phyloP scores from a whole-genome alignment of 2,113 vertebrate species.

The Spheniscus mendiculus region DNA sequence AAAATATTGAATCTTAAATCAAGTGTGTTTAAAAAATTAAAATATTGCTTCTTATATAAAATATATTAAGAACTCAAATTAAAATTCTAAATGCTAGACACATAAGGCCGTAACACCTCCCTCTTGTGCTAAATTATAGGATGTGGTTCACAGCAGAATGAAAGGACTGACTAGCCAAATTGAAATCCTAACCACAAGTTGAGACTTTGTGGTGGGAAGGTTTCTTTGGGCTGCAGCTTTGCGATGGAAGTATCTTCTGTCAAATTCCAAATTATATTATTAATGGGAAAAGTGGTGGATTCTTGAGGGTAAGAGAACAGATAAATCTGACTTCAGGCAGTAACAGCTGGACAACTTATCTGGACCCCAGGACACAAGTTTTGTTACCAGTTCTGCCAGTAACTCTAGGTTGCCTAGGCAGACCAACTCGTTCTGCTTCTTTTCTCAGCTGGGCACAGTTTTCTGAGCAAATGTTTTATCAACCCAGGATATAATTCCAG shows the following conservation, averaged over 20 bases:
- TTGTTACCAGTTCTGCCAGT: background rate
- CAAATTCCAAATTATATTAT: background rate
- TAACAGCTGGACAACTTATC: background rate
- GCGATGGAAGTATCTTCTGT: background rate
- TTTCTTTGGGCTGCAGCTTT: background rate
- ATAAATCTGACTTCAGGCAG: background rate
- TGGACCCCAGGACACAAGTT: background rate
- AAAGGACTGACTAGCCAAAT: background rate
- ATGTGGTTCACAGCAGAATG: background rate
- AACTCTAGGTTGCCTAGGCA: background rate
- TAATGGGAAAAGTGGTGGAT: background rate
- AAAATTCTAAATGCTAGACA: background rate
- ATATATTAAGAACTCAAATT: background rate
- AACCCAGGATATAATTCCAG: background rate
- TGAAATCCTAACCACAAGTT: background rate
- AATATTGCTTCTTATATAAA: background rate
- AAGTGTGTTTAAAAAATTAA: background rate
- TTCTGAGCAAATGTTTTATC: background rate
- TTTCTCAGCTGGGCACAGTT: background rate
- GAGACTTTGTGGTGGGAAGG: background rate
- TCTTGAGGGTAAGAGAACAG: background rate
- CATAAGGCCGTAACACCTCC: background rate
- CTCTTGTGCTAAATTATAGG: background rate
- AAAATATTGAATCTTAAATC: background rate
- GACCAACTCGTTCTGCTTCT: background rate